A percentile compares a stretch with the other conserved stretches of the same genome.
phyloP scores from a whole-genome alignment of 2,797 vertebrate species.

The Pterois miles region DNA sequence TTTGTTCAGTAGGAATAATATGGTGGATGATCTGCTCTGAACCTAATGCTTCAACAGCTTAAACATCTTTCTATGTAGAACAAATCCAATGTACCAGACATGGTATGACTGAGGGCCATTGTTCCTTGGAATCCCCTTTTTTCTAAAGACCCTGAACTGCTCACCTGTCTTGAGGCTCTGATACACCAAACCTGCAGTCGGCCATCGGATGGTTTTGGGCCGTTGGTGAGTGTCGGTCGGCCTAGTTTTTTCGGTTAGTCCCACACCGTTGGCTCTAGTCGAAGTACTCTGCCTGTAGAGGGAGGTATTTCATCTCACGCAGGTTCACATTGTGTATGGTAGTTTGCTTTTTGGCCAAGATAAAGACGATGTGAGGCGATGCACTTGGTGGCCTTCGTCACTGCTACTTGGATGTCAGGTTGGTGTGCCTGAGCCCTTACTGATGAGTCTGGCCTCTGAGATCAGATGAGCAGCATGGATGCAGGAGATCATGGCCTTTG shows the following conservation, averaged over 20 bases:
- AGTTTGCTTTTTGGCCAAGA: too few relatives aligned
- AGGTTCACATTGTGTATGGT: too few relatives aligned
- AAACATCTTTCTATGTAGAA: neutral
- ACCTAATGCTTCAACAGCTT: neutral
- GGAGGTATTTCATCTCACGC: too few relatives aligned
- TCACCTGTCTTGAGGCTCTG: neutral
- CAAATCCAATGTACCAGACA: neutral
- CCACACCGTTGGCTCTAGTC: too few relatives aligned
- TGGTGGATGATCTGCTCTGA: neutral
- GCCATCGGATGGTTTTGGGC: too few relatives aligned
- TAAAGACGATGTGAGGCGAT: too few relatives aligned
- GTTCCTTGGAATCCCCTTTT: neutral
- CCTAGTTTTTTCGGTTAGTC: too few relatives aligned
- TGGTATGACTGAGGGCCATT: neutral
- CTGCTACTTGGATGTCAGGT: too few relatives aligned
- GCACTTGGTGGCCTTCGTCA: too few relatives aligned
- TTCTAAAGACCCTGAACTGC: neutral
- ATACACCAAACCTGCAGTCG: neutral
- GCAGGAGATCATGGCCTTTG: conserved; percentile 16
- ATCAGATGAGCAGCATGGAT: conserved; percentile 13
- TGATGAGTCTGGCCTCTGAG: neutral
- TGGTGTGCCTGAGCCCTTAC: too few relatives aligned
- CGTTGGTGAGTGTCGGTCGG: too few relatives aligned
- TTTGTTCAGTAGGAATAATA: neutral
- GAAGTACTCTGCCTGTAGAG: too few relatives aligned